Base-by-base conservation (phyloP, 2,888 invertebrate species). In the Leptura quadrifasciata region DNA sequence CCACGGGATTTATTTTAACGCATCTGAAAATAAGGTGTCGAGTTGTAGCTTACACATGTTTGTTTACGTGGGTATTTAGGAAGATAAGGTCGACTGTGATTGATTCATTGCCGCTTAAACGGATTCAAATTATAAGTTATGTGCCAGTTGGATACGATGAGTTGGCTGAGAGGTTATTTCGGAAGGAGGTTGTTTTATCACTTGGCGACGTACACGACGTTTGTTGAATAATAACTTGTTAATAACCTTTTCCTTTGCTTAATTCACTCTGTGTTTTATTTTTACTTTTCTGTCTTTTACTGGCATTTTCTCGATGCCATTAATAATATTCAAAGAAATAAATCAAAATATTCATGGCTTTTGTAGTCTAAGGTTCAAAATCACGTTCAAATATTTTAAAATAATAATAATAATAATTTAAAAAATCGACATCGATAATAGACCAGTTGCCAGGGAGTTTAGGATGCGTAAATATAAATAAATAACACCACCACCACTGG, bases 21-120 rank as follows among this genome's bases (percentile, higher is more conserved):
- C 84, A 85, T 85, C 86, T 85, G 82, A 85, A 87, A 87, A 86
- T 81, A 79, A 88, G 87, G 87, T 88, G 87, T 87, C 87, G 87
- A 87, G 84, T 87, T 87, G 86, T 86, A 86, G 84, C 85, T 87
- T 88, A 88, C 88, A 88, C 82, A 82, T 88, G 88, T 88, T 87
- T 87, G 86, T 87, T 87, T 86, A 86, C 85, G 86, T 85, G 84
- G 85, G 85, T 84, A 86, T 87, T 87, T 86, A 85, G 79, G 81
- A 82, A 85, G 87, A 87, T 87, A 87, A 87, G 83, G 85, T 81
- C 83, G 84, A 84, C 83, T 82, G 79, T 86, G 86, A 87, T 87
- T 87, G 87, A 88, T 88, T 86, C 86, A 87, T 84, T 76, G 79
- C 81, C 79, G 80, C 81, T 81, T 83, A 83, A 84, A 79, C 80